A percentile compares a stretch with the other conserved stretches of the same genome.
Conservation (phyloP, 2,113 vertebrate genomes). For the Coracopsis vasa region DNA sequence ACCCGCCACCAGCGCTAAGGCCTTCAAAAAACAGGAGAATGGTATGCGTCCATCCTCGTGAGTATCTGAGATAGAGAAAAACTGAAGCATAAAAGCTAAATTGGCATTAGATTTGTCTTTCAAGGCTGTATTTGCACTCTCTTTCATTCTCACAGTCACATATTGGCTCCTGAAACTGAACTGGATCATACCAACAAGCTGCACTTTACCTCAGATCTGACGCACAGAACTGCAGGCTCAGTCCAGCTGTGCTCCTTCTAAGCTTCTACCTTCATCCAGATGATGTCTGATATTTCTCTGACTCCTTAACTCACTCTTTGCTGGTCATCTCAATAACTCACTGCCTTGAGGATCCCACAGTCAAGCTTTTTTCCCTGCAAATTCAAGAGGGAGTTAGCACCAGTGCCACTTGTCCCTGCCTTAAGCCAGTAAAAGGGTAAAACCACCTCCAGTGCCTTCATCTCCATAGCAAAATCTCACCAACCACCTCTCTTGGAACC, state of each 20-base stretch:
- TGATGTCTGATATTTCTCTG: background rate
- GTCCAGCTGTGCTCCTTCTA: background rate
- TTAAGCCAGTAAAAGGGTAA: background rate
- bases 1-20: background rate
- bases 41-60: background rate
- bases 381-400: background rate
- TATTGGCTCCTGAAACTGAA: background rate
- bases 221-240: background rate
- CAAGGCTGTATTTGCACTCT: background rate
- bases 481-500: background rate
- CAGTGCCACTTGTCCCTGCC: background rate
- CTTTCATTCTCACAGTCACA: background rate
- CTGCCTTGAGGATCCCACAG: background rate
- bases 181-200: background rate
- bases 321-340: background rate
- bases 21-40: background rate
- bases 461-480: background rate
- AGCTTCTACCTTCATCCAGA: background rate
- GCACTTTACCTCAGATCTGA: background rate
- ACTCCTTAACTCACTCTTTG: background rate
- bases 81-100: background rate
- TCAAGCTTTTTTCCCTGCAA: background rate
- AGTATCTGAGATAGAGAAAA: background rate
- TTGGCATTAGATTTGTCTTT: background rate
- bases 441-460: background rate